Base-by-base conservation (phyloP, 2,797 vertebrate genomes). In the Selene dorsalis region DNA sequence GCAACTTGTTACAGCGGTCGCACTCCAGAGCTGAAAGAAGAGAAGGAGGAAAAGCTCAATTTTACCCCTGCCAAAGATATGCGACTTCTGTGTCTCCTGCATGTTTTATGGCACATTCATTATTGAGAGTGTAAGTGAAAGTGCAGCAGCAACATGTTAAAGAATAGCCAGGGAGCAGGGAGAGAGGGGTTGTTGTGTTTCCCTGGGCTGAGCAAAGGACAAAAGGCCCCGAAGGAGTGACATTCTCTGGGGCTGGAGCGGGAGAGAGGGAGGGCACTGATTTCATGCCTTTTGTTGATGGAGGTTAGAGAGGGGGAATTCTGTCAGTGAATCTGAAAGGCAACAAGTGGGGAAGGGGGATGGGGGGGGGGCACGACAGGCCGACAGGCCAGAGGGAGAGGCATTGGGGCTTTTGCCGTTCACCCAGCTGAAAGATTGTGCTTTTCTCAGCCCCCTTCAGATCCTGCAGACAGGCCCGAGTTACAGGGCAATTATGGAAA, bases 401-500 rank as follows among this genome's bases (percentile, higher is more conserved):
- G 93, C 94, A 91, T 93, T 87, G 79, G 52, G 93, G 93, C 95
- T 95, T 96, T 96, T 96, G 95, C 96, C 94, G 95, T 94, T 96
- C 96, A 96, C 93, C 96, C 96, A 96, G 96, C 96, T 97, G 96
- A 96, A 96, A 97, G 97, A 96, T 93, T 96, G 95, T 32, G 94
- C 96, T 95, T 96, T 96, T 91, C 89, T 91, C 89, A 89, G 83
- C 87, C 87, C 86, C 88, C 84, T 96, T 95, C 95, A 95, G 95
- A 95, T 96, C 96, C 96, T 75, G 88, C 90, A 93, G 87, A 92
- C 91, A 87, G 95, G 94, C 96, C 96, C 91, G 86, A 97, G 97
- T 97, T 97, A 97, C 96, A 97, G 96, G 96, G 96, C 96, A 97
- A 97, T 98, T 98, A 98, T 98, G 97, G 97, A 97, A 98, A 98